Base-by-base conservation (phyloP, 1,140 invertebrate genomes). In the Neodiprion pinetum region DNA sequence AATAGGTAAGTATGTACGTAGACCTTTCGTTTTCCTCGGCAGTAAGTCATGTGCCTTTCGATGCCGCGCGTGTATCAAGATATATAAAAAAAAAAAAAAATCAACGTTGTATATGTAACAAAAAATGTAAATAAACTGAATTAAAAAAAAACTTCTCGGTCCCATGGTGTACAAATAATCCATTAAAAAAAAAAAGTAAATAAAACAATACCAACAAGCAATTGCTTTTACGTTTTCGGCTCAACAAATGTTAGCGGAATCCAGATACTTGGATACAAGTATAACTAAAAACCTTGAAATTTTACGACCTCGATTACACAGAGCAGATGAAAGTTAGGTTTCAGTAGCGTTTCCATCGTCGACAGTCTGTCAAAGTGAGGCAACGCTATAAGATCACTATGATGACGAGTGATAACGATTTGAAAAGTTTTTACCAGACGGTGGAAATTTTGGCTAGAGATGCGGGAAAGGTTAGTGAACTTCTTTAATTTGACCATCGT, bases 381-480 rank as follows among this genome's bases (percentile, higher is more conserved):
- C 28, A 40, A 40, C 28, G 28, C 28, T 40, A 40, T 40, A 40
- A 40, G 1, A 40, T 40, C 2, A 17, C n/a, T 9, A 61, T 4
- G 53, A 61, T 82, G 82, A 69, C 47, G 9, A 67, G 77, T 0
- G 67, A 75, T 48, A 75, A 81, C 8, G 78, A 90, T 69, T 78
- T 90, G 12, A 81, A 88, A n/a, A 82, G 87, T 75, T 90, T 82
- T 76, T 88, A 86, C 73, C 80, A 83, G 23, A 77, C 84, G 14
- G 86, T 87, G 10, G 74, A 89, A 23, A 74, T 83, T 73, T 79
- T 91, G 40, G 88, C 90, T 47, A 78, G 85, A 74, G 79, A 89
- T 10, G 89, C 89, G 61, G 90, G 90, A 75, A 83, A 90, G 86
- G 90, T 90, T 80, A 74, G 79, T 79, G 28, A 67, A 9, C 11